Conservation (phyloP, 1,140 invertebrate genomes). For the Anoplophora glabripennis region DNA sequence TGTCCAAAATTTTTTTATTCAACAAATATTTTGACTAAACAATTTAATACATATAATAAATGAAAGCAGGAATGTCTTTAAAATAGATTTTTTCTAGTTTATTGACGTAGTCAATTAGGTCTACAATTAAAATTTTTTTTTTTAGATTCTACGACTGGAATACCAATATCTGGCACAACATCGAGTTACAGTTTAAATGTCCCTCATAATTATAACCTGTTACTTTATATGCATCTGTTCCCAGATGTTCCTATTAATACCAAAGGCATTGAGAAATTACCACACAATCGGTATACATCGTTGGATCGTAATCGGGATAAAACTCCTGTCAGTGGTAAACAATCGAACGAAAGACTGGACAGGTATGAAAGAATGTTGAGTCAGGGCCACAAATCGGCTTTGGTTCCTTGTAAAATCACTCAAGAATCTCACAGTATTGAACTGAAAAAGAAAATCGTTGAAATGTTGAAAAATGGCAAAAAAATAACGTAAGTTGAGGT, state of each 20-base stretch:
- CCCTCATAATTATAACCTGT: slow-evolving; percentile 75
- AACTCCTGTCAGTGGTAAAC: slow-evolving; percentile 20
- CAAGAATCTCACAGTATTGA: slow-evolving; percentile 38
- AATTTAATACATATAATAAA: too few species aligned
- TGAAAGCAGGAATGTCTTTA: too few species aligned
- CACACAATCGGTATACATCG: slow-evolving; percentile 30
- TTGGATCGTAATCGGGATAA: slow-evolving; percentile 43
- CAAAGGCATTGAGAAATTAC: slow-evolving; percentile 27
- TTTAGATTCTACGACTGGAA: slow-evolving; percentile 66
- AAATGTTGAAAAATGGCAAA: slow-evolving; percentile 44
- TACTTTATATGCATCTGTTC: slow-evolving; percentile 75
- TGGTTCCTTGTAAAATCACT: slow-evolving; percentile 32
- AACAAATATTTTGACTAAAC: too few species aligned
- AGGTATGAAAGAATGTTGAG: slow-evolving; percentile 60
- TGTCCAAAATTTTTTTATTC: too few species aligned
- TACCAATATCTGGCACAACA: slow-evolving; percentile 63
- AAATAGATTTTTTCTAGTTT: too few species aligned
- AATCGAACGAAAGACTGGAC: slow-evolving; percentile 41
- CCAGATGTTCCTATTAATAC: slow-evolving; percentile 60
- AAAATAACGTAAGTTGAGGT: slow-evolving; percentile 43
- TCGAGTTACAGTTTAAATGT: slow-evolving; percentile 57
- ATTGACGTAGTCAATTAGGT: too few species aligned
- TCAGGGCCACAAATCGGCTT: slow-evolving; percentile 53
- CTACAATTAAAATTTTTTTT: too few species aligned
- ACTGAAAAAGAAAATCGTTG: slow-evolving; percentile 40